Base-by-base conservation (phyloP, 2,888 invertebrate genomes). In the Dolomedes plantarius region DNA sequence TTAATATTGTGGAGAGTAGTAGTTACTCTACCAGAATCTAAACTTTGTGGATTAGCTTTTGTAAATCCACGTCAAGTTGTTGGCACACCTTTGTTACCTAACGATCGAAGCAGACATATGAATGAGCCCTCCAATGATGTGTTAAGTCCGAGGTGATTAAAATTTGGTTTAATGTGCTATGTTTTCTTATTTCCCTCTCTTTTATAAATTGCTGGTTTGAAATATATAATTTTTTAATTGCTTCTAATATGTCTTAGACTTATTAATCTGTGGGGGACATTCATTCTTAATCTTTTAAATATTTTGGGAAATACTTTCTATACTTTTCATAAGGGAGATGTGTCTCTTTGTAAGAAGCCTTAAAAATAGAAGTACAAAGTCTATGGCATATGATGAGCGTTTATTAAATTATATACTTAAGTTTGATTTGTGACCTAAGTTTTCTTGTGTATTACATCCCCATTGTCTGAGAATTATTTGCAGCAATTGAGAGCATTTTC, bases 1-100 rank as follows among this genome's bases (percentile, higher is more conserved):
- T 13, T 89, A 6, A 19, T 88, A n/a, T 13, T 89, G 27, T 89
- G 89, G 89, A 76, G 86, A 19, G 1, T 82, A 1, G 80, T 72
- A 1, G 19, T 86, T 28, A 86, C 77, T 2, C 13, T 86, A 5
- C 86, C 87, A 0, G 86, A 86, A 29, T 69, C 77, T 9, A 78
- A 75, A 29, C 11, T 85, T 27, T 72, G 31, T 16, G 68, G 50
- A 65, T 46, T 41, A 36, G 41, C 69, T 27, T 19, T 75, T n/a
- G 31, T 36, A 27, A 50, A 74, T 13, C 77, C 50, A 11, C 74
- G 76, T 16, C 77, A 78, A 39, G 72, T 67, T 31, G 83, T 77
- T 6, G 81, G 87, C 23, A 78, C 81, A 3, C 87, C 87, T 1
- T 64, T 87, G 1, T 23, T 87, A 9, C 77, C 82, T 1, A 76